Base-by-base conservation (phyloP, 2,888 invertebrate genomes). In the Dolomedes plantarius region DNA sequence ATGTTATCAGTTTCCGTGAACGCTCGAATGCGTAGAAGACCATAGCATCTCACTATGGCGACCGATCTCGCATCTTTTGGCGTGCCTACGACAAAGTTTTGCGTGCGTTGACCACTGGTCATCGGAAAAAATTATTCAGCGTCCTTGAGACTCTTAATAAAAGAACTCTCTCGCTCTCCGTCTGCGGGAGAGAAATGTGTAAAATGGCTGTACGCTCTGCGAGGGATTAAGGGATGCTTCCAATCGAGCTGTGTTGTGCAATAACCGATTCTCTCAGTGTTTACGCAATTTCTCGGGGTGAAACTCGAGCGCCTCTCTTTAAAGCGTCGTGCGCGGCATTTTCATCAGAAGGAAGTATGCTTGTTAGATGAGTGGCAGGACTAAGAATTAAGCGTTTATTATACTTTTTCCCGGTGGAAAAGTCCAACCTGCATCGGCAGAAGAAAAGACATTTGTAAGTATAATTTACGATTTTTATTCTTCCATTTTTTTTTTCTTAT, bases 281-380 rank as follows among this genome's bases (percentile, higher is more conserved):
- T 46, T 46, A 13, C 46, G 46, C 46, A 46, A 46, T 16, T 46
- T 46, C 46, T 7, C 6, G 46, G 11, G 5, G 7, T 16, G 46
- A 13, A 46, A 46, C 46, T 46, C 46, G 46, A 46, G 46, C 46
- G 46, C 46, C 46, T 46, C 46, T 46, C 16, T 5, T 9, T 9
- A 7, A 5, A 5, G 5, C n/a, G n/a, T n/a, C n/a, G n/a, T n/a
- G n/a, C n/a, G n/a, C n/a, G n/a, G n/a, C n/a, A n/a, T n/a, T n/a
- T n/a, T n/a, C n/a, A 46, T 46, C 46, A 46, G 46, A 46, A 46
- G 46, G 46, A 46, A 46, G 46, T n/a, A n/a, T n/a, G n/a, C n/a
- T n/a, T n/a, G n/a, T n/a, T n/a, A n/a, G n/a, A n/a, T n/a, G n/a
- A n/a, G n/a, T n/a, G n/a, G n/a, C n/a, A n/a, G n/a, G n/a, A n/a